Evolutionary conservation across 2,797 vertebrate genomes (phyloP).

Genomic region (Sebastes matsubarae): DNA sequence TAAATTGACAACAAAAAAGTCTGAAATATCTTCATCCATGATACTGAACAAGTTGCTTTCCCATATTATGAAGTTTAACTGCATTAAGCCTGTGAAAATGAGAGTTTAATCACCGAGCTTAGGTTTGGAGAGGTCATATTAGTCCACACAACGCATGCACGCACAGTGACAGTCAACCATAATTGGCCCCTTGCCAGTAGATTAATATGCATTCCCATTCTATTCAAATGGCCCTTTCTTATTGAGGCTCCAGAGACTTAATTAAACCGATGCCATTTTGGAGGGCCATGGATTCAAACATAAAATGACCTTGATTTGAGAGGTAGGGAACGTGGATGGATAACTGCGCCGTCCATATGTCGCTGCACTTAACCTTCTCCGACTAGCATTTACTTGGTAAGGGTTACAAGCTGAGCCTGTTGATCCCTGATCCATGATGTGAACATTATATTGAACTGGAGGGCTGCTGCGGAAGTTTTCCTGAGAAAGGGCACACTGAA

Average conservation of each 20-base stretch:
- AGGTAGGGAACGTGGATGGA: slow-evolving; percentile 26
- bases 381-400: slow-evolving; percentile 30
- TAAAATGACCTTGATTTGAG: slow-evolving; percentile 55
- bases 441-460: background rate
- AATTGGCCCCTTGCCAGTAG: slow-evolving; percentile 64
- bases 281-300: slow-evolving; percentile 47
- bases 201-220: slow-evolving; percentile 70
- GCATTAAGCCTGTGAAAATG: background rate
- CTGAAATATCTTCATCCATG: background rate
- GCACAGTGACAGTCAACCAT: slow-evolving; percentile 47
- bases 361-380: slow-evolving; percentile 43
- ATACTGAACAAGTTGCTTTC: background rate
- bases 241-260: slow-evolving; percentile 65
- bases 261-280: slow-evolving; percentile 72
- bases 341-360: slow-evolving; percentile 10
- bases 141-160: slow-evolving; percentile 32
- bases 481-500: slow-evolving; percentile 35
- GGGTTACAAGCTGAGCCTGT: slow-evolving; percentile 6
- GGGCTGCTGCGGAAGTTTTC: slow-evolving; percentile 11
- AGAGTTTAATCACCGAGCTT: slow-evolving; percentile 17
- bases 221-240: slow-evolving; percentile 67
- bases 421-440: background rate
- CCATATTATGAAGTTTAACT: background rate
- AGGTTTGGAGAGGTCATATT: slow-evolving; percentile 33
- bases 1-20: background rate